Base-by-base conservation (phyloP, 2,888 invertebrate species). In the Bombylius major region DNA sequence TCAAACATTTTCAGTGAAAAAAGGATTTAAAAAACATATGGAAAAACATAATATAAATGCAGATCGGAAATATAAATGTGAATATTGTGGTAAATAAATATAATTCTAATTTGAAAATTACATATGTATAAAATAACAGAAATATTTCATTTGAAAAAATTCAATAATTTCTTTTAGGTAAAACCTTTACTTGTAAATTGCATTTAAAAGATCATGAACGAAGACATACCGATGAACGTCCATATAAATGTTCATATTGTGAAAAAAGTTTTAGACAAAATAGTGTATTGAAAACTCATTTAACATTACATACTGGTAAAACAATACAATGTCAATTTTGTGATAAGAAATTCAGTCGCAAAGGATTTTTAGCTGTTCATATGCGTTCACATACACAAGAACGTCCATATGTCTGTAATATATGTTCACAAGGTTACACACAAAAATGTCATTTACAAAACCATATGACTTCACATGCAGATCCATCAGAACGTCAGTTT, bases 271-370 rank as follows among this genome's bases (percentile, higher is more conserved):
- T 55, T 31, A 55, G 14, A 4, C 55, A 55, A 39, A 36, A 23
- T 14, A 55, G 50, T 46, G 44, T 50, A 31, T 50, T 55, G 4
- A 39, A 34, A 7, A 55, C 55, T 6, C 55, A 55, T 51, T 47
- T 55, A 50, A 55, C 46, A 11, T 36, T 50, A 34, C 57, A 36
- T 49, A 57, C 57, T 11, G 57, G 57, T 31, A 57, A 57, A 39
- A 51, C 51, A 5, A 51, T 57, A 4, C 47, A 51, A 42, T 57
- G 57, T 39, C 54, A 49, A 7, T 45, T 57, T 4, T 57, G 57
- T 46, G 54, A 57, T 32, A 57, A 57, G 39, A 39, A 48, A 11
- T 57, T 57, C 14, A 54, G 54, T 48, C 51, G 57, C 4, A 47
- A 47, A 14, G 48, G 49, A 4, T 54, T 54, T 33, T 47, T 57